Evolutionary conservation across 1,140 invertebrate species (phyloP).

Genomic region (Lysiphlebus fabarum): DNA sequence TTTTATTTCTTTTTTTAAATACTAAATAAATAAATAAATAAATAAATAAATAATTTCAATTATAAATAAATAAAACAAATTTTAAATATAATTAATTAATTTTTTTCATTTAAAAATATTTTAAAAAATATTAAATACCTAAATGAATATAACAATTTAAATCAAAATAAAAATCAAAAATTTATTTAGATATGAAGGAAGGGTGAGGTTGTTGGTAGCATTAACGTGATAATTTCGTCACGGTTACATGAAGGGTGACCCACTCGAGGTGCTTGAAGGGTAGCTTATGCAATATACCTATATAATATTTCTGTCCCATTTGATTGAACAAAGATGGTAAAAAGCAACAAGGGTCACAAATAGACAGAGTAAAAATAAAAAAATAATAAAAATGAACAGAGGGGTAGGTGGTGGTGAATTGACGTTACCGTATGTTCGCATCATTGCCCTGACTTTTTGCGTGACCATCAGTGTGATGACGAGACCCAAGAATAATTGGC

Average conservation of each 20-base stretch:
- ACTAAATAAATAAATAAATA: too few species aligned
- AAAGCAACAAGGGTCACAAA: too few species aligned
- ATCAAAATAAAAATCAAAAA: constrained; percentile 12
- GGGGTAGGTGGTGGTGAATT: neutral
- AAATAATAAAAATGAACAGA: neutral
- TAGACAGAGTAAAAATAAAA: neutral
- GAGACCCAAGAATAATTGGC: constrained; percentile 22
- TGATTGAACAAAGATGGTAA: too few species aligned
- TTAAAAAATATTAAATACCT: too few species aligned
- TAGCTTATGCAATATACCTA: neutral
- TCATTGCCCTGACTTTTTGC: constrained; percentile 15
- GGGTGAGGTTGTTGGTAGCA: constrained; percentile 5
- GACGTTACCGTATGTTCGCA: constrained; percentile 22
- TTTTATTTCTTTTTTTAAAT: too few species aligned
- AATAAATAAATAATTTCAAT: too few species aligned
- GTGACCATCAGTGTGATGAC: constrained; percentile 3
- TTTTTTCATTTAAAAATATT: too few species aligned
- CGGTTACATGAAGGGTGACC: constrained; percentile 11
- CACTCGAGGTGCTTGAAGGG: constrained; percentile 6
- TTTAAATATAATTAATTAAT: too few species aligned
- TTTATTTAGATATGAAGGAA: constrained; percentile 1
- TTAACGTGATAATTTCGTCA: constrained; percentile 17
- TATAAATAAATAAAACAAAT: too few species aligned
- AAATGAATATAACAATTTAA: too few species aligned
- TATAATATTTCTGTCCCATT: neutral